Conservation (phyloP, 2,888 invertebrate genomes). For the Pollenia griseotomentosa region DNA sequence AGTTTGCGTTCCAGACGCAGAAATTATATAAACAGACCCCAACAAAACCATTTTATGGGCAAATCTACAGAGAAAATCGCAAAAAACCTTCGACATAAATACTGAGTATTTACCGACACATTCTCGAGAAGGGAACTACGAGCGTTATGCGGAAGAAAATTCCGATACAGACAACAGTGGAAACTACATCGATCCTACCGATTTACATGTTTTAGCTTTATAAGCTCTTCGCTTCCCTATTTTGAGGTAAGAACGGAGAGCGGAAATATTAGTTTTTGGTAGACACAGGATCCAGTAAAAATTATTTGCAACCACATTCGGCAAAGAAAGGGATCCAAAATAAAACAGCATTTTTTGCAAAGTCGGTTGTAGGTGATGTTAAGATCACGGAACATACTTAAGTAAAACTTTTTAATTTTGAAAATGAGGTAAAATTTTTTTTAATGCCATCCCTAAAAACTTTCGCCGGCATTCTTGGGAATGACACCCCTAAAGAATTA, state of each 20-base stretch:
- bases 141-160: too few species aligned
- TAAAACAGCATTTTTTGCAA: conserved; percentile 21
- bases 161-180: background rate
- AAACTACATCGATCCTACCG: background rate
- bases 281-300: conserved; percentile 15
- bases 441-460: background rate
- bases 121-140: too few species aligned
- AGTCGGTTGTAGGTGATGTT: conserved; percentile 3
- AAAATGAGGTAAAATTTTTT: background rate
- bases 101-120: too few species aligned
- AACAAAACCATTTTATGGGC: background rate
- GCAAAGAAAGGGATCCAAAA: conserved; percentile 18
- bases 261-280: conserved; percentile 44
- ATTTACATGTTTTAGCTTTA: conserved; percentile 24
- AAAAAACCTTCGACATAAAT: too few species aligned
- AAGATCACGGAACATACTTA: conserved; percentile 30
- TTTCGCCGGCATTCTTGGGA: background rate
- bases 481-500: conserved; percentile 5
- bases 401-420: background rate
- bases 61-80: too few species aligned
- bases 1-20: background rate
- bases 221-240: conserved; percentile 13
- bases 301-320: conserved; percentile 22
- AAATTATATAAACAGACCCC: background rate
- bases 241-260: conserved; percentile 35